Evolutionary conservation across 35 echinoderm and acorn worm species (phyloP).

Genomic region (Heliocidaris tuberculata): DNA sequence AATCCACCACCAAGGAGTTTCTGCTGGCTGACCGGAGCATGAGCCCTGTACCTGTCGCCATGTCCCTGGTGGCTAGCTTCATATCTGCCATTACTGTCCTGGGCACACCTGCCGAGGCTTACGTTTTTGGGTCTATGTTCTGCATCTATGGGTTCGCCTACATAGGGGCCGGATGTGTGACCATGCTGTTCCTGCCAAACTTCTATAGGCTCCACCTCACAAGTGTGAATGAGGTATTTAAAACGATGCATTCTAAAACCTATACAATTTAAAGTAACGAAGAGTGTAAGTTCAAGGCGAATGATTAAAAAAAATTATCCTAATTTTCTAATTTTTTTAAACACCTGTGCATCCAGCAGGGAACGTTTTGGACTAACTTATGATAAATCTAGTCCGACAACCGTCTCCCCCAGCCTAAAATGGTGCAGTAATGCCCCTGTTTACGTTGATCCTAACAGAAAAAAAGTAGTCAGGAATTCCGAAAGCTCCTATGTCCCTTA

Average conservation of each 20-base stretch:
- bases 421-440: too few species aligned
- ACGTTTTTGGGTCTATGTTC: slow-evolving; percentile 71
- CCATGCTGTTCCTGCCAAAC: slow-evolving; percentile 59
- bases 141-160: slow-evolving; percentile 62
- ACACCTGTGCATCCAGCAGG: too few species aligned
- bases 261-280: too few species aligned
- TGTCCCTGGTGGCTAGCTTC: slow-evolving; percentile 87
- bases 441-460: too few species aligned
- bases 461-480: too few species aligned
- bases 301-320: too few species aligned
- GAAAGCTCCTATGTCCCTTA: too few species aligned
- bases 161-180: slow-evolving; percentile 35
- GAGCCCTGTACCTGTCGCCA: slow-evolving; percentile 71
- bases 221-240: slow-evolving; percentile 63
- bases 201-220: slow-evolving; percentile 62
- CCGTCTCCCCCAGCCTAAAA: too few species aligned
- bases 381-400: too few species aligned
- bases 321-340: too few species aligned
- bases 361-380: too few species aligned
- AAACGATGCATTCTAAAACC: neutral
- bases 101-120: slow-evolving; percentile 80
- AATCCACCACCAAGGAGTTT: slow-evolving; percentile 81
- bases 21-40: slow-evolving; percentile 76
- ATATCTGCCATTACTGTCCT: slow-evolving; percentile 91
- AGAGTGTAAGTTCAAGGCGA: too few species aligned